Evolutionary conservation across 2,888 invertebrate genomes (phyloP), one percentile per base, ranked within the genome.

Genomic region (Ptilodon capucinus): DNA sequence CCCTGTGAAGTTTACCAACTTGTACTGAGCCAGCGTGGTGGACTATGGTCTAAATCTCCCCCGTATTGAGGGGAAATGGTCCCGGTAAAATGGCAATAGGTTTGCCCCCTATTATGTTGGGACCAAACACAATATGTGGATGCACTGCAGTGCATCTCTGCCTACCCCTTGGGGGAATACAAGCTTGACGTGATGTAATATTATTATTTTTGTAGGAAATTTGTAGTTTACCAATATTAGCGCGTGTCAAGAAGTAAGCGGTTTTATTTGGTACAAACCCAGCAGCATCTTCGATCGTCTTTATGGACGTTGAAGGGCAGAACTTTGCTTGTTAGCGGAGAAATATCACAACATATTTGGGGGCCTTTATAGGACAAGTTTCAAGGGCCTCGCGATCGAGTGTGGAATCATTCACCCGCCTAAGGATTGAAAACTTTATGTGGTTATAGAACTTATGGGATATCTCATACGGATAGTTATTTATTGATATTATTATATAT

Each of bases 321-420:
- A 88, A 88, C 76, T 88, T 88, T 73, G 80, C 87, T 87, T 85
- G 87, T 89, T 88, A 89, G 84, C 82, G 72, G 67, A 74, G 73
- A 85, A 84, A 88, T 85, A 86, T 85, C 84, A 86, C 77, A 84
- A 85, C 81, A 85, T 79, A 84, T 80, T 75, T 79, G 70, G 65
- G 68, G 59, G 69, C 74, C 71, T 85, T 87, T 86, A 86, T 86
- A 72, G 76, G 68, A 60, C 76, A 89, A 88, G 76, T 86, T 88
- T 81, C 56, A 64, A 81, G 78, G 69, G 68, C 65, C 73, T 72
- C 74, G 46, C 70, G 64, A 58, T 62, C 60, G 54, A 67, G 67
- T 71, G 50, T 36, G 50, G 49, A 67, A 66, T 65, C 63, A 70
- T 72, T 58, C 60, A 63, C 58, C 60, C 42, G 47, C 39, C 56